phyloP scores from a whole-genome alignment of 2,113 vertebrate species.

The Tragulus kanchil region DNA sequence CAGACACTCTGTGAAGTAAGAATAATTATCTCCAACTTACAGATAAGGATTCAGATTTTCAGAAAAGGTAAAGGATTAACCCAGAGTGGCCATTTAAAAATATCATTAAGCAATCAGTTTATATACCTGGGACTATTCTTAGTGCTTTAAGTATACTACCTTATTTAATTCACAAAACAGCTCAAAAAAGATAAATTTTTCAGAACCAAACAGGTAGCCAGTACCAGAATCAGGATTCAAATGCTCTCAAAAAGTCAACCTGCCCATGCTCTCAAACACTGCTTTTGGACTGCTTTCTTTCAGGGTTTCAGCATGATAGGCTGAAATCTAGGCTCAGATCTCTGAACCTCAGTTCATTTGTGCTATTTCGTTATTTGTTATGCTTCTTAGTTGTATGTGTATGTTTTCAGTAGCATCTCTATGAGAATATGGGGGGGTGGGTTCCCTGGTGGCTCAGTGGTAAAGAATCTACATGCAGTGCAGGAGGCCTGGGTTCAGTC shows the following conservation, averaged over 20 bases:
- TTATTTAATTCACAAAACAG: neutral
- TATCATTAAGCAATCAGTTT: neutral
- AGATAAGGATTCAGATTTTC: neutral
- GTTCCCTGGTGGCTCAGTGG: neutral
- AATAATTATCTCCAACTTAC: neutral
- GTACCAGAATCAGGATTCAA: neutral
- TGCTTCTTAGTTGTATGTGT: neutral
- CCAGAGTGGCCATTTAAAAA: neutral
- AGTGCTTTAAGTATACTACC: neutral
- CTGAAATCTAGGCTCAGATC: neutral
- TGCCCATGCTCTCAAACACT: neutral
- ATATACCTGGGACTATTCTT: neutral
- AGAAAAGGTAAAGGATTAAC: neutral
- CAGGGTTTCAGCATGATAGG: rapidly evolving
- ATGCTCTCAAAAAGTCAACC: neutral
- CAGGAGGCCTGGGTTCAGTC: neutral
- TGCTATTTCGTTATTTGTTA: neutral
- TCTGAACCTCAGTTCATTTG: neutral
- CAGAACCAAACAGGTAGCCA: neutral
- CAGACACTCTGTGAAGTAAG: neutral
- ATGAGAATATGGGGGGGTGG: neutral
- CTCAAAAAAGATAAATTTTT: neutral
- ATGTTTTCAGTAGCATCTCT: neutral
- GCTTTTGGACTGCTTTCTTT: no score
- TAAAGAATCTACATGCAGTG: neutral